Conservation (phyloP, 2,888 invertebrate species). For the Caradrina kadenii region DNA sequence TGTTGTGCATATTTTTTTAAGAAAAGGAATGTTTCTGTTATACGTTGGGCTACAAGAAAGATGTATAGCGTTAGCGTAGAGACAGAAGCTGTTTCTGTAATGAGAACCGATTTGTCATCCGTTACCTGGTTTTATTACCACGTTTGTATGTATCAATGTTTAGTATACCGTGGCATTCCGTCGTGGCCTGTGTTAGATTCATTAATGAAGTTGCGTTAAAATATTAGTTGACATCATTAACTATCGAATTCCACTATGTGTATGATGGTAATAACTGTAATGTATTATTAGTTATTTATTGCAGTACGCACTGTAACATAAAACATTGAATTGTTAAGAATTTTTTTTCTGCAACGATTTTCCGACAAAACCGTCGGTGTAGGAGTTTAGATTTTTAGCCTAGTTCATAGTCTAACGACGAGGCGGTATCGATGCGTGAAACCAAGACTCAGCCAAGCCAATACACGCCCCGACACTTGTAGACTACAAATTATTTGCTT, state of each 20-base stretch:
- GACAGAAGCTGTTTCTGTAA: conserved; percentile 69
- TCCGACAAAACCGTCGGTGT: conserved; percentile 10
- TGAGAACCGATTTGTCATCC: conserved; percentile 72
- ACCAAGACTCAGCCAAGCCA: conserved; percentile 57
- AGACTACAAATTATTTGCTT: conserved; percentile 67
- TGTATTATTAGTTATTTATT: conserved; percentile 4
- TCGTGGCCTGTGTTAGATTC: conserved; percentile 15
- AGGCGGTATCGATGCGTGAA: conserved; percentile 49
- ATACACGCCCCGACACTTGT: conserved; percentile 58
- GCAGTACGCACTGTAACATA: not conserved
- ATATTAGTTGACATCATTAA: conserved; percentile 19
- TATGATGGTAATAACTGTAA: not conserved
- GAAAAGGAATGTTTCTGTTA: conserved; percentile 74
- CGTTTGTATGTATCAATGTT: conserved; percentile 49
- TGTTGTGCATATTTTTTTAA: conserved; percentile 78
- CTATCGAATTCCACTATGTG: conserved; percentile 11
- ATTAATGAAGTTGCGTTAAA: conserved; percentile 35
- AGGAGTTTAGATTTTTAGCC: conserved; percentile 55
- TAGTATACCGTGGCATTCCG: conserved; percentile 15
- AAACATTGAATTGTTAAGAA: not conserved
- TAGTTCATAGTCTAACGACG: conserved; percentile 67
- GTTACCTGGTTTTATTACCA: conserved; percentile 65
- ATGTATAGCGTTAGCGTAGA: conserved; percentile 72
- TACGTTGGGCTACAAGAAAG: conserved; percentile 72
- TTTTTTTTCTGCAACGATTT: not conserved